Percentiles rank a stretch among this genome's conserved stretches.
phyloP scores from a whole-genome alignment of 2,113 vertebrate species.

The Solenodon paradoxus region DNA sequence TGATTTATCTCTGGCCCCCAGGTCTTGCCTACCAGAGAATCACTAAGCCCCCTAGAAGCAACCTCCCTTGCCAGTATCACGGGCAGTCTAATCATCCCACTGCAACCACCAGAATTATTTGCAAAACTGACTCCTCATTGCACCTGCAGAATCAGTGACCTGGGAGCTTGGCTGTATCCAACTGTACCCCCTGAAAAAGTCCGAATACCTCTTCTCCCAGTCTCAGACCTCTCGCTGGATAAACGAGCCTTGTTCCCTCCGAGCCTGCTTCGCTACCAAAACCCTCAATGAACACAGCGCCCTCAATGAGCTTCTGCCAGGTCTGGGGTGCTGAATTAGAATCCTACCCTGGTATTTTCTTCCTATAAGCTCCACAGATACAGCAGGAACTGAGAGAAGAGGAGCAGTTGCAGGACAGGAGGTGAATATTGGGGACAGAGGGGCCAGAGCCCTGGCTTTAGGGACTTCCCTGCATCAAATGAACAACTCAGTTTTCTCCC shows the following conservation, averaged over 20 bases:
- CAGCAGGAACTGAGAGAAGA: not conserved
- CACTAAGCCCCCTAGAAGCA: constrained; percentile 9
- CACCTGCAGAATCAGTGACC: constrained; percentile 27
- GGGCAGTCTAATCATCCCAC: constrained; percentile 28
- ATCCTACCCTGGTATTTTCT: constrained; percentile 19
- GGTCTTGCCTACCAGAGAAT: not conserved
- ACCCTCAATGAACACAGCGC: not conserved
- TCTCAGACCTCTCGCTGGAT: not conserved
- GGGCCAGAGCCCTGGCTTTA: not conserved
- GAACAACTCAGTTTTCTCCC: not conserved
- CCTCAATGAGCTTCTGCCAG: not conserved
- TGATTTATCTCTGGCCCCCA: not conserved
- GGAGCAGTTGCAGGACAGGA: not conserved
- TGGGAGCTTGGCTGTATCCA: not conserved
- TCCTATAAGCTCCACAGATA: not conserved
- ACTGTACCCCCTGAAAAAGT: not conserved
- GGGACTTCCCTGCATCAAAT: not conserved
- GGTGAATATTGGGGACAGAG: not conserved
- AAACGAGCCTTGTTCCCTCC: not conserved
- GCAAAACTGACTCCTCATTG: constrained; percentile 55
- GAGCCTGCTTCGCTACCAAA: not conserved
- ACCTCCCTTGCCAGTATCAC: not conserved
- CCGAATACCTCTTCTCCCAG: not conserved
- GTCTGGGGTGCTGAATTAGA: not conserved
- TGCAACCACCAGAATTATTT: constrained; percentile 45